A percentile compares a stretch with the other conserved stretches of the same genome.
Evolutionary conservation across 2,797 vertebrate species (phyloP).

Genomic region (Propithecus deckenii): DNA sequence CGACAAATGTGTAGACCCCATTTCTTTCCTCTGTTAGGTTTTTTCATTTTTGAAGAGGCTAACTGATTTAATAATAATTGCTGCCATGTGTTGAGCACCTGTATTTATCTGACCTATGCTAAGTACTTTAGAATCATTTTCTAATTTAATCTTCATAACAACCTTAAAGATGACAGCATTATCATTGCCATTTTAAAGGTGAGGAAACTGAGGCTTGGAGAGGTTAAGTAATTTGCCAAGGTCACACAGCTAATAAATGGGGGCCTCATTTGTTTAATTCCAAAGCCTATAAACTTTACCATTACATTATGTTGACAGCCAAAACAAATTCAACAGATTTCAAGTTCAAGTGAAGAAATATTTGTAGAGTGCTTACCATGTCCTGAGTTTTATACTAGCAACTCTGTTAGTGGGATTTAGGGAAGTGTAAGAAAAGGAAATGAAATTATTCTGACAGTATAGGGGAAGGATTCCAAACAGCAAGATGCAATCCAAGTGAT

Average conservation of each 20-base stretch:
- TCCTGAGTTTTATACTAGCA: not conserved
- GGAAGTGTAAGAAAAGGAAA: not conserved
- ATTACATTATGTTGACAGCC: not conserved
- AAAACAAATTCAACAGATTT: constrained; percentile 10
- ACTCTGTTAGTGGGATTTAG: not conserved
- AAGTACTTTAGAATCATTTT: constrained; percentile 6
- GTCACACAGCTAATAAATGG: not conserved
- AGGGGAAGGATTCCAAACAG: not conserved
- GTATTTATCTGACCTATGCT: not conserved
- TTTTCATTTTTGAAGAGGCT: not conserved
- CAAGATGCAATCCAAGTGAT: not conserved
- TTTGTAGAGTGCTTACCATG: not conserved
- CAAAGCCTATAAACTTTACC: not conserved
- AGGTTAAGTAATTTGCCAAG: not conserved
- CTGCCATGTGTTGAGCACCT: not conserved
- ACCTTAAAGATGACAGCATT: not conserved
- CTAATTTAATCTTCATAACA: not conserved
- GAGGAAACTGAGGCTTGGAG: not conserved
- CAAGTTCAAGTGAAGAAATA: not conserved
- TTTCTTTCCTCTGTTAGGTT: not conserved
- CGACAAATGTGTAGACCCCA: not conserved
- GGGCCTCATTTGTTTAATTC: not conserved
- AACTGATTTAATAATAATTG: not conserved
- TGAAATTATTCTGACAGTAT: not conserved
- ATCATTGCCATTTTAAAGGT: constrained; percentile 22